Base-by-base conservation (phyloP, 2,888 invertebrate genomes). In the Lottia gigantea region DNA sequence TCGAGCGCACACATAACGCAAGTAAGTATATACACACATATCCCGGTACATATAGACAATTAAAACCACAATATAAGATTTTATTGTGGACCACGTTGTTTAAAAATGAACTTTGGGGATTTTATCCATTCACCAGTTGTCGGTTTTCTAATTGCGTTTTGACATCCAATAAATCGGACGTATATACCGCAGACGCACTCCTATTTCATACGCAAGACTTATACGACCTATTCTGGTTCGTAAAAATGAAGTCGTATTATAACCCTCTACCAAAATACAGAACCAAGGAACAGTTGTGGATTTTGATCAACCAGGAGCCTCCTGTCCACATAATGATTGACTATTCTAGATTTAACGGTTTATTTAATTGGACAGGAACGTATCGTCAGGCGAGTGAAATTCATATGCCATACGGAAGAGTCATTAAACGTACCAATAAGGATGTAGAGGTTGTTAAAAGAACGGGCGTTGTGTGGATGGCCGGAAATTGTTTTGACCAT, bases 61-160 rank as follows among this genome's bases (percentile, higher is more conserved):
- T 6, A 31, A 31, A 31, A 31, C 31, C 31, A 31, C 2, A 31
- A 31, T 31, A 31, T 6, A 31, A 23, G 3, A 45, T 67, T 23
- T 7, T 67, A 23, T 62, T 67, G 15, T 67, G 67, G 67, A 67
- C 67, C 19, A 55, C 46, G 15, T 14, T 4, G 15, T 67, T 67
- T 67, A 23, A 26, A 6, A 19, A 61, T 7, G 6, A 46, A 8
- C n/a, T 14, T 1, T 67, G 67, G 67, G 14, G 11, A 26, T 3
- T 12, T 61, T 14, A n/a, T 16, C 25, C n/a, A 19, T 62, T 67
- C 19, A 14, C 11, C 11, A 14, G 7, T 15, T 67, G 67, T 62
- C 62, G 11, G 1, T 55, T 67, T 40, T 45, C 61, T n/a, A 26
- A 67, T 25, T 67, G 67, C 15, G 46, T 46, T 31, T 12, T 67